A percentile compares a stretch with the other conserved stretches of the same genome.
Conservation (phyloP, 2,888 invertebrate genomes). For the Volucella bombylans region DNA sequence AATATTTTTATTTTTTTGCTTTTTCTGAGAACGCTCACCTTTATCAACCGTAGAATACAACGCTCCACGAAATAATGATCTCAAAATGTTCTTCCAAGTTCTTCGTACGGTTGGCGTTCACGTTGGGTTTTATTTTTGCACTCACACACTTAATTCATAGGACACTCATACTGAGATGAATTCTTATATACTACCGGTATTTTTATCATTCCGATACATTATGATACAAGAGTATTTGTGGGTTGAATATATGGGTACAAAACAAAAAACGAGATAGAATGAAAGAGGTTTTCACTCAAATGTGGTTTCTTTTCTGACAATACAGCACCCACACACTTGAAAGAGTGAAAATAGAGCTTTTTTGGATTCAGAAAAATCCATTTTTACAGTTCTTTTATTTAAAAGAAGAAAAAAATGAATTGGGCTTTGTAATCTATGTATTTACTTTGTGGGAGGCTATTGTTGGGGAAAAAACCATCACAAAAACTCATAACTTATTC, state of each 20-base stretch:
- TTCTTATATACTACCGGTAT: constrained; percentile 67
- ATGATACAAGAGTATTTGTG: constrained; percentile 21
- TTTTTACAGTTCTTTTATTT: constrained; percentile 7
- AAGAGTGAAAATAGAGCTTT: constrained; percentile 23
- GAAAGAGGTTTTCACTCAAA: constrained; percentile 59
- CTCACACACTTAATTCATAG: constrained; percentile 41
- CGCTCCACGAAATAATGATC: constrained; percentile 83
- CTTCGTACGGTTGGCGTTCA: constrained; percentile 48
- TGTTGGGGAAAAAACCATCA: no score
- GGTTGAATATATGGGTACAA: constrained; percentile 1
- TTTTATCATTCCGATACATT: constrained; percentile 53
- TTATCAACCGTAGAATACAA: constrained; percentile 83
- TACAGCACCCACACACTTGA: constrained; percentile 48
- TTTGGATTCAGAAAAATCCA: constrained; percentile 14
- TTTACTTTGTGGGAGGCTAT: not conserved
- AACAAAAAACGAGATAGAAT: constrained; percentile 21
- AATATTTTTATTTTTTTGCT: constrained; percentile 14
- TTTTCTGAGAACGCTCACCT: constrained; percentile 77
- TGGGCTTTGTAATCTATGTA: not conserved
- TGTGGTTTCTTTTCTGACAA: not conserved
- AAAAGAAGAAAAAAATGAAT: not conserved
- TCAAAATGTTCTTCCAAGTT: constrained; percentile 78
- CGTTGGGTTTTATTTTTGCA: constrained; percentile 48
- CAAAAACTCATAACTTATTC: no score
- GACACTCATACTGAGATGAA: constrained; percentile 40